These are phyloP conservation scores for Spodoptera exigua DNA, from an alignment of 2,888 invertebrate species.

Conservation along the genomic window DNA sequence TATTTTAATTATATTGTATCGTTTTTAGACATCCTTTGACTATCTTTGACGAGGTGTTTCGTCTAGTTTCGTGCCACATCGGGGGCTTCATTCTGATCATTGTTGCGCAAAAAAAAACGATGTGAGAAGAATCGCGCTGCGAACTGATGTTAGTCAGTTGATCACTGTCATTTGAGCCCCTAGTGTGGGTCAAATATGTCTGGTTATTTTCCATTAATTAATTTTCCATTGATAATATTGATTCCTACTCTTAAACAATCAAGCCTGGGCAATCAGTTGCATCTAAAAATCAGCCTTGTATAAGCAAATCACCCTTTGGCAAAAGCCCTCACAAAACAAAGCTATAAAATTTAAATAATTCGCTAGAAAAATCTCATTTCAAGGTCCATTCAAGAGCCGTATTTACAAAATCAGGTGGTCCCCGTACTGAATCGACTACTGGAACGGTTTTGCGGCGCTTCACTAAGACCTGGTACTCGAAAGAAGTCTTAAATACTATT, in stretches of 20 bases:
- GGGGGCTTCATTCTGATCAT: no score
- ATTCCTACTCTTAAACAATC: constrained; percentile 9
- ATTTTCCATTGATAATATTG: constrained; percentile 34
- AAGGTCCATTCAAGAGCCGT: constrained; percentile 49
- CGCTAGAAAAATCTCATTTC: constrained; percentile 56
- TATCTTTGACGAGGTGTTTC: no score
- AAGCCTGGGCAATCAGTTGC: constrained; percentile 22
- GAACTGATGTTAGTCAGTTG: no score
- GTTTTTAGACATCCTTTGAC: no score
- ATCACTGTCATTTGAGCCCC: no score
- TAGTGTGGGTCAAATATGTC: no score
- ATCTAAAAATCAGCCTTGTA: constrained; percentile 52
- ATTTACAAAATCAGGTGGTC: constrained; percentile 70
- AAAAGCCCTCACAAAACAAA: constrained; percentile 49
- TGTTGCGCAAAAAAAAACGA: no score
- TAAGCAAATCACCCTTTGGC: constrained; percentile 59
- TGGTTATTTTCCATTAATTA: no score
- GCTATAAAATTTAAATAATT: constrained; percentile 49
- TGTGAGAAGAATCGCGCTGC: no score
- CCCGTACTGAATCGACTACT: constrained; percentile 60
- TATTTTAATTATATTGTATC: no score
- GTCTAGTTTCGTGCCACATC: no score
- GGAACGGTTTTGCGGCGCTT: constrained; percentile 29
- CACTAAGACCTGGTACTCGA: constrained; percentile 16
- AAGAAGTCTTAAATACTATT: no score